Conservation (phyloP, 1,140 invertebrate species). For the Phymorhynchus buccinoides region DNA sequence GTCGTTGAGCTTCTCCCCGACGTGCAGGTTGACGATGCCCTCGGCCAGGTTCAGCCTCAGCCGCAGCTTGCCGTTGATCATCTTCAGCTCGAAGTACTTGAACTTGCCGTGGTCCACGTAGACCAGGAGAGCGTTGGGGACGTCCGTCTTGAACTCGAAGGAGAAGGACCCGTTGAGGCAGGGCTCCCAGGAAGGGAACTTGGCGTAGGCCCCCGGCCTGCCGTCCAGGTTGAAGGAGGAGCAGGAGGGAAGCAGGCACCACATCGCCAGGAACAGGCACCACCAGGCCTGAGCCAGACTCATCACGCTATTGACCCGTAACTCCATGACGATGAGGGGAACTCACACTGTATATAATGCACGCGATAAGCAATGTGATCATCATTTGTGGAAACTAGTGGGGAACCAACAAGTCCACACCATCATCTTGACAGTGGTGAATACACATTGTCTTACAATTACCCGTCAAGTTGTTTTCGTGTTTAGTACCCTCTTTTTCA, state of each 20-base stretch:
- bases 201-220: slow-evolving; percentile 85
- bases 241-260: slow-evolving; percentile 23
- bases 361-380: no score
- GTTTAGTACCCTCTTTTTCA: no score
- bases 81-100: slow-evolving; percentile 95
- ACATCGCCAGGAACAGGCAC: neutral
- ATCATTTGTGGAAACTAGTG: no score
- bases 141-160: slow-evolving; percentile 89
- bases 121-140: slow-evolving; percentile 91
- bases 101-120: slow-evolving; percentile 94
- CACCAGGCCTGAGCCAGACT: neutral
- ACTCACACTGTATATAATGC: no score
- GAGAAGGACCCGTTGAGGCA: slow-evolving; percentile 89
- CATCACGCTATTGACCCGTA: neutral
- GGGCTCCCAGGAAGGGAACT: slow-evolving; percentile 93
- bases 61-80: slow-evolving; percentile 91
- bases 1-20: slow-evolving; percentile 69
- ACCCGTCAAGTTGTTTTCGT: no score
- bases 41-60: slow-evolving; percentile 79
- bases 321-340: no score
- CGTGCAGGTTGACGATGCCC: slow-evolving; percentile 85
- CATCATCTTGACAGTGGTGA: no score
- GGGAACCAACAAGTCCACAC: no score
- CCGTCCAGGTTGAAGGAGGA: slow-evolving; percentile 79
- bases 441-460: no score